phyloP scores from a whole-genome alignment of 1,140 invertebrate species.

The Drosophila neocordata region DNA sequence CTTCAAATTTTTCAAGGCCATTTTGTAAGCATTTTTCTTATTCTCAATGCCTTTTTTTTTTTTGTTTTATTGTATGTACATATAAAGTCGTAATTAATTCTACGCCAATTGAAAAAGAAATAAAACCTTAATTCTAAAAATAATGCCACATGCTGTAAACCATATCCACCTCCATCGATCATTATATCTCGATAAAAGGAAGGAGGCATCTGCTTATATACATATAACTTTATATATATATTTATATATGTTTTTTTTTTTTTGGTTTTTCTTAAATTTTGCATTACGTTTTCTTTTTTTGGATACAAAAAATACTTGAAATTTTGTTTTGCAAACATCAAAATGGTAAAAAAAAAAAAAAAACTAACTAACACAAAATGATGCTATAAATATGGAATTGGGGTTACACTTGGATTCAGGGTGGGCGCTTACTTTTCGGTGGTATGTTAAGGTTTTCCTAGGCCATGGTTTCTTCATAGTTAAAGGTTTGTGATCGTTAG shows the following conservation, averaged over 20 bases:
- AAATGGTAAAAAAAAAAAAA: too few relatives aligned
- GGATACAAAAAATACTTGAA: neutral
- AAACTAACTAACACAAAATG: too few relatives aligned
- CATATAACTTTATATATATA: neutral
- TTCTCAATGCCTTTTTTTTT: conserved; percentile 35
- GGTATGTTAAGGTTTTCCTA: too few relatives aligned
- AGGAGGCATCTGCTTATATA: neutral
- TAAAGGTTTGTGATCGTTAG: too few relatives aligned
- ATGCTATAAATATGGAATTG: too few relatives aligned
- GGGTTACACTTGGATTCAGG: too few relatives aligned
- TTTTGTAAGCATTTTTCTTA: conserved; percentile 28
- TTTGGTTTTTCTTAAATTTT: neutral
- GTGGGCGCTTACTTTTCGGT: too few relatives aligned
- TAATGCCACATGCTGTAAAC: conserved; percentile 9
- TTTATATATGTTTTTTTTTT: neutral
- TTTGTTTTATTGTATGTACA: conserved; percentile 64
- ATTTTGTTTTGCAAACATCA: too few relatives aligned
- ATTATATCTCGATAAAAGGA: neutral
- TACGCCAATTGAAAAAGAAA: conserved; percentile 33
- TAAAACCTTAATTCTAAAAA: conserved; percentile 28
- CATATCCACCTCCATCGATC: conserved; percentile 4
- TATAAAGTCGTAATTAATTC: conserved; percentile 61
- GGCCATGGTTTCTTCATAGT: too few relatives aligned
- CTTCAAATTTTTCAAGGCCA: neutral
- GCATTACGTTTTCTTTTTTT: neutral